Base-by-base conservation (phyloP, 2,113 vertebrate species). In the Artemisiospiza belli region DNA sequence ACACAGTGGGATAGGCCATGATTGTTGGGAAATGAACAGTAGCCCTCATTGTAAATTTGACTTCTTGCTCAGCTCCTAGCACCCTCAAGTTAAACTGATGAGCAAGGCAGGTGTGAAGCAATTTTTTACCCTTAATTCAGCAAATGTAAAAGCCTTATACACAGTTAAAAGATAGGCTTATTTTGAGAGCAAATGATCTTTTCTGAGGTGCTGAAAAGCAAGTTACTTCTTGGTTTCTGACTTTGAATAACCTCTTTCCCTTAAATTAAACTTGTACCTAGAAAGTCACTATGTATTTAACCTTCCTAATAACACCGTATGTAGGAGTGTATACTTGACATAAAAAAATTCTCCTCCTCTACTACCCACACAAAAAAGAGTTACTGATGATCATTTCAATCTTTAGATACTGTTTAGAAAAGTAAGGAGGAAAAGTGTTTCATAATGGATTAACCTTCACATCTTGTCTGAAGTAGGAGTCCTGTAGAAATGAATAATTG, bases 261-360 rank as follows among this genome's bases (percentile, higher is more conserved):
- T 73, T 61, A 82, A 89, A 44, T 79, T 30, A 92, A 79, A 72
- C 67, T 89, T 91, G 28, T 37, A 69, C 58, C 84, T 87, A 59
- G 82, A 91, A 96, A 94, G 63, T 77, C 75, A 63, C 70, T 77
- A 25, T 55, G 46, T 85, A 87, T 82, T 87, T 91, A 95, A 87
- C 74, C 85, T 87, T 73, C 70, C 74, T 95, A 90, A 90, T 80
- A 85, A 51, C 46, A 52, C 15, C 46, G 19, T 61, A 87, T 66
- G 87, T 92, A 94, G 94, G 93, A 91, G 94, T 94, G 62, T 83
- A 89, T 79, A 73, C 62, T 74, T 97, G 66, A 64, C 61, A 95
- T 87, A 14, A 74, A 92, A 95, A 89, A 80, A 58, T 20, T 92
- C 68, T 92, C 73, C 94, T 90, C 72, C 76, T 90, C 55, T 93